Evolutionary conservation across 2,797 vertebrate species (phyloP).

Genomic region (Tamandua tetradactyla): DNA sequence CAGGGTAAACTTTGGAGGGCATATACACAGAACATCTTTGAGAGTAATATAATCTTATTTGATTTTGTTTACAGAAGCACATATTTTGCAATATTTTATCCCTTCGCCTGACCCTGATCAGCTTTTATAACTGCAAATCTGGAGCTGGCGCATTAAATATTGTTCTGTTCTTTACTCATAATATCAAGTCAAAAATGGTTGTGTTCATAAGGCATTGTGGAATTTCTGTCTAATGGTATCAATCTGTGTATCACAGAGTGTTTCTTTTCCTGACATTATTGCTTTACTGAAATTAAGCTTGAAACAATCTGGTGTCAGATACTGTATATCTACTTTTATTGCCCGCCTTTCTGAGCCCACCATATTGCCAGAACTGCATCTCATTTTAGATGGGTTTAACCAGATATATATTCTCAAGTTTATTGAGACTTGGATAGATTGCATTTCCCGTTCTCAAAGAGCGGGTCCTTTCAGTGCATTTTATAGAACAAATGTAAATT

Average conservation of each 20-base stretch:
- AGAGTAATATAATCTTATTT: conserved; percentile 65
- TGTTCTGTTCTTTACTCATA: conserved; percentile 76
- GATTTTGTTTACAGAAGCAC: conserved; percentile 73
- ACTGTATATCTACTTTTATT: conserved; percentile 90
- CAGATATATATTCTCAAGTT: conserved; percentile 87
- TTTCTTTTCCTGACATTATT: conserved; percentile 89
- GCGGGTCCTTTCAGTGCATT: conserved; percentile 80
- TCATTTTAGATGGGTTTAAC: conserved; percentile 87
- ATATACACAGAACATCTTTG: conserved; percentile 63
- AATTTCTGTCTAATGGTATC: conserved; percentile 84
- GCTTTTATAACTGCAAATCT: conserved; percentile 76
- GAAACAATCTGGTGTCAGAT: conserved; percentile 89
- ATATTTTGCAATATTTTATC: conserved; percentile 72
- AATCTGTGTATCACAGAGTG: conserved; percentile 85
- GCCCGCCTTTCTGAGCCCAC: conserved; percentile 85
- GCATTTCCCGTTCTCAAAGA: conserved; percentile 81
- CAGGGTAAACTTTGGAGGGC: conserved; percentile 40
- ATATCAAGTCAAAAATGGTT: conserved; percentile 79
- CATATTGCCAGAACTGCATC: conserved; percentile 87
- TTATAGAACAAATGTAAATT: conserved; percentile 86
- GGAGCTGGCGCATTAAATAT: conserved; percentile 75
- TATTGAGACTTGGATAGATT: conserved; percentile 88
- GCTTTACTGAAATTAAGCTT: conserved; percentile 90
- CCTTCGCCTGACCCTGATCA: conserved; percentile 74
- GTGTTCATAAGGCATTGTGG: conserved; percentile 72